Evolutionary conservation across 2,113 vertebrate genomes (phyloP), one percentile per base, ranked within the genome.

Genomic region (Clarias macrocephalus): DNA sequence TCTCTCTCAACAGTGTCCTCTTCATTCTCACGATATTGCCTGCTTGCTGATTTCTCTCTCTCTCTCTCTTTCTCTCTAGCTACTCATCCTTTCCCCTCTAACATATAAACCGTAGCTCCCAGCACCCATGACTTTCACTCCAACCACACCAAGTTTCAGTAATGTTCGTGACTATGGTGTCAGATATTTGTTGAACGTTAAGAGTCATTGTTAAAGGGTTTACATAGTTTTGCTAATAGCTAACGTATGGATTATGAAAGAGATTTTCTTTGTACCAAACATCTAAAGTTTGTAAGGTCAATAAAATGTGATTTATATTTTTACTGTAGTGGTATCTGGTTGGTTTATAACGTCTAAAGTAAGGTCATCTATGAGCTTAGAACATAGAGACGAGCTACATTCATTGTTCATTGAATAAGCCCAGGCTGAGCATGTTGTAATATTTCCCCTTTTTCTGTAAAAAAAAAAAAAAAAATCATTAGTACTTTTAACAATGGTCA

Each of bases 21-120:
- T 60, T 37, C 48, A 56, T 66, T 56, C 48, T 19, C 48, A 56
- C 48, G 6, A 48, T 48, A 48, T 48, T 48, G 7, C 48, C 48
- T 48, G 48, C 48, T 48, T 77, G 19, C 25, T 18, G 54, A 77
- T 57, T 18, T 52, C 56, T 73, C 19, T 72, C 28, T 60, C 68
- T 59, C 54, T 59, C 56, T 59, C 77, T 21, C 28, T 81, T 30
- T 63, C 76, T 57, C 76, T 79, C 76, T 54, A 23, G n/a, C 75
- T 77, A 52, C 28, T n/a, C 42, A 65, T 25, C 33, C 70, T 54
- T 65, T 85, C 60, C 63, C 25, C 56, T 75, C 25, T 15, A 48
- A 3, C 19, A 33, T 23, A 16, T 30, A 73, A 48, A 8, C 37
- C 21, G 5, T 13, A 66, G 19, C 73, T 48, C 33, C 16, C 13